These are phyloP conservation scores for Panthera uncia DNA, from an alignment of 2,113 vertebrate species.

Conservation along the genomic window DNA sequence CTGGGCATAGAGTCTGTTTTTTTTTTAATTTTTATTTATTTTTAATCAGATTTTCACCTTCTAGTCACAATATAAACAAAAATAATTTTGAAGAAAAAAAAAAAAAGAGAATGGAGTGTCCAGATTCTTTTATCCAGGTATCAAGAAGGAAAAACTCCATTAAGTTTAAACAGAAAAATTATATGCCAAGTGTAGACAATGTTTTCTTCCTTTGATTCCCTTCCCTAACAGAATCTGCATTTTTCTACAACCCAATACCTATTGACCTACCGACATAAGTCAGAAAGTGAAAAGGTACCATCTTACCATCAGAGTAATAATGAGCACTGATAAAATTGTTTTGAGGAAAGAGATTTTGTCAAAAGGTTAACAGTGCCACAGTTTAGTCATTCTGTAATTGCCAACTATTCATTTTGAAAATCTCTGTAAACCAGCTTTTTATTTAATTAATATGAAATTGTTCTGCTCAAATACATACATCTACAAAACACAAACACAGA, in stretches of 20 bases:
- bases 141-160: background rate
- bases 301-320: background rate
- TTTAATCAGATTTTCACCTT: background rate
- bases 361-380: background rate
- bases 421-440: background rate
- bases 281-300: background rate
- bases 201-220: background rate
- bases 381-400: background rate
- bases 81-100: background rate
- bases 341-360: conserved; percentile 3
- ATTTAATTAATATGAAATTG: conserved; percentile 43
- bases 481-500: background rate
- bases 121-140: background rate
- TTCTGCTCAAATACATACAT: background rate
- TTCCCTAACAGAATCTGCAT: background rate
- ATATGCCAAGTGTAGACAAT: background rate
- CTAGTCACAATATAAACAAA: background rate
- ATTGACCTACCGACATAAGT: background rate
- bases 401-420: conserved; percentile 43
- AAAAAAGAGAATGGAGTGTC: background rate
- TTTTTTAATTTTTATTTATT: too few relatives aligned
- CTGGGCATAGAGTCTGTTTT: background rate
- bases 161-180: background rate
- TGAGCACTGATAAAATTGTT: background rate
- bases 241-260: background rate